Evolutionary conservation across 92 coral and sea anemone species (phyloP).

Genomic region (Parazoanthus darwini): DNA sequence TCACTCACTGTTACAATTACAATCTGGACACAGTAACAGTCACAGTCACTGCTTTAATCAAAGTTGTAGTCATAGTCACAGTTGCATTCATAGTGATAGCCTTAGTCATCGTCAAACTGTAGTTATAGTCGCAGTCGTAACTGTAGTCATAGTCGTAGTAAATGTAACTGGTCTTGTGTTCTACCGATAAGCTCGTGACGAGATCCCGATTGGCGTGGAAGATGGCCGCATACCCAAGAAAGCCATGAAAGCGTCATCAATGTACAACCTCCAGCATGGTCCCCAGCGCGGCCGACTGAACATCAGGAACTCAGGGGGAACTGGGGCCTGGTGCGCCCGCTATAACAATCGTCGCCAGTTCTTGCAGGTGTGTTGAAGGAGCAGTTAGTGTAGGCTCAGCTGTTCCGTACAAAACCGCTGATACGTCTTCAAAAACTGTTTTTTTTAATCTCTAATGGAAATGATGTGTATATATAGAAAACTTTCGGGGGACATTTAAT

Average conservation of each 20-base stretch:
- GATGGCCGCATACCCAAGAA: slow-evolving; percentile 74
- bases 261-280: slow-evolving; percentile 76
- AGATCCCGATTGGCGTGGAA: slow-evolving; percentile 78
- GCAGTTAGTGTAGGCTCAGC: no score
- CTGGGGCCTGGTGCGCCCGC: slow-evolving; percentile 85
- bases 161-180: background rate
- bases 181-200: slow-evolving; percentile 41
- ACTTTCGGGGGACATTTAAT: no score
- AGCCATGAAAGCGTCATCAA: slow-evolving; percentile 65
- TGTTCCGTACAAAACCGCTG: background rate
- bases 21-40: no score
- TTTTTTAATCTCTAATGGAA: no score
- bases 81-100: no score
- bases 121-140: no score
- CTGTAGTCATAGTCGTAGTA: no score
- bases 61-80: no score
- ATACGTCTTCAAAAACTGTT: background rate
- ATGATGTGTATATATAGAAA: no score
- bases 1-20: no score
- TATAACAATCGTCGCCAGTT: slow-evolving; percentile 84
- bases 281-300: slow-evolving; percentile 76
- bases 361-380: slow-evolving; percentile 52
- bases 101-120: no score
- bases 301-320: slow-evolving; percentile 66
- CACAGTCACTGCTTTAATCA: no score